Evolutionary conservation across 2,888 invertebrate species (phyloP).

Genomic region (Cancer borealis): DNA sequence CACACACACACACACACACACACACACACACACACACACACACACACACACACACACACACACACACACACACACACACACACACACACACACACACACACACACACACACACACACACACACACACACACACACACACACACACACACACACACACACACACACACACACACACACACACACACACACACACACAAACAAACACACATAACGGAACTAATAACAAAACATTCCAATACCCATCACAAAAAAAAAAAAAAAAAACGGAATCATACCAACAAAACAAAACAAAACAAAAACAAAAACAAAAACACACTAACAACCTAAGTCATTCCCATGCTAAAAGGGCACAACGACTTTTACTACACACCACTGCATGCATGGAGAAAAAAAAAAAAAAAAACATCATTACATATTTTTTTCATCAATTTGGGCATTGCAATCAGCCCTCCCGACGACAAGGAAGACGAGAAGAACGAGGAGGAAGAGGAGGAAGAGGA

Average conservation of each 20-base stretch:
- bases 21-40: not conserved
- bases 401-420: too few species aligned
- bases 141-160: not conserved
- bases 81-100: not conserved
- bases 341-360: too few species aligned
- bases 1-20: not conserved
- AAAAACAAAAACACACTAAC: not conserved
- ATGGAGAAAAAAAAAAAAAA: too few species aligned
- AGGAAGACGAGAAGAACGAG: not conserved
- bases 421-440: too few species aligned
- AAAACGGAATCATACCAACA: not conserved
- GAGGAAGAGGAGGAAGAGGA: too few species aligned
- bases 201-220: not conserved
- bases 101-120: not conserved
- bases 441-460: not conserved
- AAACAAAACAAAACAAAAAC: not conserved
- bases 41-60: not conserved
- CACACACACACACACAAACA: not conserved
- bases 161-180: conserved; percentile 28
- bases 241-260: not conserved
- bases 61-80: too few species aligned
- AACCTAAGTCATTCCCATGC: too few species aligned
- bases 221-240: too few species aligned
- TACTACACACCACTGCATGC: too few species aligned
- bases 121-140: not conserved